Base-by-base conservation (phyloP, 2,113 vertebrate genomes). In the Lutjanus erythropterus region DNA sequence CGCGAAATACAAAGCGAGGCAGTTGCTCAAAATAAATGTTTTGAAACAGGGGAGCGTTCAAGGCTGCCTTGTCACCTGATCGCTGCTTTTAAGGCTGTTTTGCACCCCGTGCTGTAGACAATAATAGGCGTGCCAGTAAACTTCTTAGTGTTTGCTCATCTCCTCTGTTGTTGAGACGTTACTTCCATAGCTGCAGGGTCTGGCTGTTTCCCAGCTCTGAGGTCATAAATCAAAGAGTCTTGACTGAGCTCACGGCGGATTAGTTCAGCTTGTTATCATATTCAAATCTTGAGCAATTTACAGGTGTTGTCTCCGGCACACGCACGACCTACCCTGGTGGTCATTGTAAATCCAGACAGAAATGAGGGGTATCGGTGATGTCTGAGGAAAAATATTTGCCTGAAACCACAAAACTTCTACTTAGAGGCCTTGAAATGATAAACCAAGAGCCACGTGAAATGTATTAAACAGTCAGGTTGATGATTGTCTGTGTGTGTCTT, bases 1-100 rank as follows among this genome's bases (percentile, higher is more conserved):
- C 41, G 9, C 12, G 1, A 73, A 83, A 80, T 44, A 84, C 90
- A 92, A 89, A 89, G 88, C 18, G 64, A 88, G 71, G 67, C 84
- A 75, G 83, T 75, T 79, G 83, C 90, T 92, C 67, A 87, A 91
- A 93, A 92, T 91, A 92, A 91, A 91, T 83, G 86, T 88, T 91
- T 89, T 81, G 83, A 90, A 86, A 90, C 15, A 25, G 50, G 67
- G 68, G 58, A 10, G 84, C 18, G 42, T 86, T 89, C 70, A 72
- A 85, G 85, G 85, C 79, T 46, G 86, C 58, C 71, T 85, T 80
- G 78, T 90, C 86, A 86, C 87, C 88, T 86, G 88, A 90, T 77
- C 42, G 64, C 56, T 50, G 83, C 83, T 89, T 89, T 89, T 75
- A 89, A 88, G 55, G 52, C 80, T 81, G 76, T 41, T 83, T 70